phyloP scores from a whole-genome alignment of 2,113 vertebrate genomes.

The Tretioscincus oriximinensis region DNA sequence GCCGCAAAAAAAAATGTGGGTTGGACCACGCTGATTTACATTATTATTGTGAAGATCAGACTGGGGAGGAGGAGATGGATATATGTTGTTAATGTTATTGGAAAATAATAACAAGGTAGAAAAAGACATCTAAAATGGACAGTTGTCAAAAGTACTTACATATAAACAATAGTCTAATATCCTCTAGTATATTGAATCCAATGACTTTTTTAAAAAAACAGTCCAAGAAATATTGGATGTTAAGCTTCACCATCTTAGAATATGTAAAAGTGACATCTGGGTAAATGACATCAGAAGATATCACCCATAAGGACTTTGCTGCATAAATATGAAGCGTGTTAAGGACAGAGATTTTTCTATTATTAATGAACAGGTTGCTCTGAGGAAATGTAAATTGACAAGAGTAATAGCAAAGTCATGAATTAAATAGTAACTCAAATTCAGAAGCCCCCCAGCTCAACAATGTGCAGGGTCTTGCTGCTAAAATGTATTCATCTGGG shows the following conservation, averaged over 20 bases:
- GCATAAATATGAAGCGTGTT: conserved; percentile 50
- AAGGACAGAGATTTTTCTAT: conserved; percentile 41
- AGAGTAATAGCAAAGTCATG: conserved; percentile 46
- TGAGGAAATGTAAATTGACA: conserved; percentile 40
- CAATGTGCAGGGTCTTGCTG: background rate
- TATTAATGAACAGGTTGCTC: conserved; percentile 53
- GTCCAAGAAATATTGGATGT: conserved; percentile 7
- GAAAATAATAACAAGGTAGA: no score
- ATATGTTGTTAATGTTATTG: no score
- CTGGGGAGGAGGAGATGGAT: no score
- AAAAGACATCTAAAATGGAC: background rate
- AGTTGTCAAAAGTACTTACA: background rate
- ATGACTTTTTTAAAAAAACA: background rate
- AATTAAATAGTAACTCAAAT: conserved; percentile 59
- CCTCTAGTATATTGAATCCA: background rate
- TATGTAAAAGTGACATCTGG: conserved; percentile 49
- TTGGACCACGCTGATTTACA: no score
- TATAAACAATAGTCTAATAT: conserved; percentile 1
- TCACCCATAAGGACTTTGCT: conserved; percentile 30
- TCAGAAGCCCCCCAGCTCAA: conserved; percentile 9
- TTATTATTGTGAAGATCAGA: no score
- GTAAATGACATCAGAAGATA: conserved; percentile 30
- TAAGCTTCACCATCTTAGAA: conserved; percentile 24
- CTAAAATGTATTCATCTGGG: conserved; percentile 16
- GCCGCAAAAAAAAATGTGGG: no score